phyloP scores from a whole-genome alignment of 2,113 vertebrate genomes.

The Paraplagusia blochii region DNA sequence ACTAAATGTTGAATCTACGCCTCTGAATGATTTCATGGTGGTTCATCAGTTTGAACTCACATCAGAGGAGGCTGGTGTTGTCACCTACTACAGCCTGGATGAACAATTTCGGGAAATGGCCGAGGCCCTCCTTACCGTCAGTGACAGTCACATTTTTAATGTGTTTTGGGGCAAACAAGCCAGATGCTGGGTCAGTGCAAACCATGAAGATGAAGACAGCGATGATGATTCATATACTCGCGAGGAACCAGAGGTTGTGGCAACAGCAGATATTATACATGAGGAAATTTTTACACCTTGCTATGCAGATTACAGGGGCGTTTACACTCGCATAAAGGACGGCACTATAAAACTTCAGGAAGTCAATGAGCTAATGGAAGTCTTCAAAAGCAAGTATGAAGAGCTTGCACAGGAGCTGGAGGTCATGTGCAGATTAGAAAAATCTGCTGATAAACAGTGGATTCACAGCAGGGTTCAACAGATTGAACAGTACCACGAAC shows the following conservation, averaged over 20 bases:
- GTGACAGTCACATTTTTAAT: slow-evolving; percentile 79
- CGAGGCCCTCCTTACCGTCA: slow-evolving; percentile 49
- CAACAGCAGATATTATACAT: slow-evolving; percentile 40
- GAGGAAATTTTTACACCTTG: slow-evolving; percentile 66
- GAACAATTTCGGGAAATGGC: slow-evolving; percentile 65
- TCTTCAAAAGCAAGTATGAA: slow-evolving; percentile 72
- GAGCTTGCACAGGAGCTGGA: slow-evolving; percentile 71
- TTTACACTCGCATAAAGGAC: slow-evolving; percentile 73
- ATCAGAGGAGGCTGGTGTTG: rapidly evolving
- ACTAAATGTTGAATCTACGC: slow-evolving; percentile 61
- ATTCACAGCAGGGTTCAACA: slow-evolving; percentile 77
- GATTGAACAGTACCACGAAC: slow-evolving; percentile 86
- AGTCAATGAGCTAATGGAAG: slow-evolving; percentile 75
- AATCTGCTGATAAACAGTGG: slow-evolving; percentile 67
- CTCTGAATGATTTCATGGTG: slow-evolving; percentile 62
- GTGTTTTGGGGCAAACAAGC: slow-evolving; percentile 78
- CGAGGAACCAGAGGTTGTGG: background rate
- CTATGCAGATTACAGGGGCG: slow-evolving; percentile 40
- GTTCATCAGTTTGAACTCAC: slow-evolving; percentile 39
- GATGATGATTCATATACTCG: background rate
- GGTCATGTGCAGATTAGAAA: slow-evolving; percentile 65
- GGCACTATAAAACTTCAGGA: slow-evolving; percentile 77
- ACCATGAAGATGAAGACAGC: background rate
- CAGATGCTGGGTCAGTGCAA: rapidly evolving
- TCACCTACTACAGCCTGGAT: slow-evolving; percentile 76